Evolutionary conservation across 2,797 vertebrate genomes (phyloP).

Genomic region (Halcyon leucocephala): DNA sequence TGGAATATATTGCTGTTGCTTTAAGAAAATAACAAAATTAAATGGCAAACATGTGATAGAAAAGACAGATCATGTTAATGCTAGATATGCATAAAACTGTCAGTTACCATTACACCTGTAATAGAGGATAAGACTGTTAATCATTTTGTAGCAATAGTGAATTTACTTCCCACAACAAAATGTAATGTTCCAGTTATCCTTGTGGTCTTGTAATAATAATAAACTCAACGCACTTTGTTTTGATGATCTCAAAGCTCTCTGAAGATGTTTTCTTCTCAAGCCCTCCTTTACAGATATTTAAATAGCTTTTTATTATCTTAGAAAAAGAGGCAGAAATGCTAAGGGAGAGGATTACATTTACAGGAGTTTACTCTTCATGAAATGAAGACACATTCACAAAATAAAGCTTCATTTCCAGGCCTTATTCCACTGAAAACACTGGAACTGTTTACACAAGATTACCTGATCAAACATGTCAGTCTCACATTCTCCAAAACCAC

Average conservation of each 20-base stretch:
- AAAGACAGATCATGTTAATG: not conserved
- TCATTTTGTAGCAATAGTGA: not conserved
- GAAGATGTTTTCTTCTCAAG: not conserved
- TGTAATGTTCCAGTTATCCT: not conserved
- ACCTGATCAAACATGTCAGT: not conserved
- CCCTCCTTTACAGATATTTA: not conserved
- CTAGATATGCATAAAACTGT: not conserved
- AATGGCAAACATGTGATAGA: not conserved
- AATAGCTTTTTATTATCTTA: not conserved
- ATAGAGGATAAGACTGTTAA: not conserved
- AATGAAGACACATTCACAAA: not conserved
- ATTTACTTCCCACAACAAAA: not conserved
- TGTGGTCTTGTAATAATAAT: not conserved
- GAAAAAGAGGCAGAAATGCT: not conserved
- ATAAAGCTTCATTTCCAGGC: not conserved
- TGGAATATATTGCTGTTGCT: not conserved
- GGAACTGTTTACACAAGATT: not conserved
- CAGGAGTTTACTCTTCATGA: not conserved
- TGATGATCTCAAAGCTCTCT: not conserved
- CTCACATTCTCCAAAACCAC: not conserved
- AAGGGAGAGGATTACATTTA: not conserved
- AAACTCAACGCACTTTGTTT: not conserved
- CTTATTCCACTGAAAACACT: not conserved
- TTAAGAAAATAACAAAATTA: not conserved
- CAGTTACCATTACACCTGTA: not conserved